These are phyloP conservation scores for Heliconius himera DNA, from an alignment of 1,140 invertebrate genomes.

Conservation along the genomic window DNA sequence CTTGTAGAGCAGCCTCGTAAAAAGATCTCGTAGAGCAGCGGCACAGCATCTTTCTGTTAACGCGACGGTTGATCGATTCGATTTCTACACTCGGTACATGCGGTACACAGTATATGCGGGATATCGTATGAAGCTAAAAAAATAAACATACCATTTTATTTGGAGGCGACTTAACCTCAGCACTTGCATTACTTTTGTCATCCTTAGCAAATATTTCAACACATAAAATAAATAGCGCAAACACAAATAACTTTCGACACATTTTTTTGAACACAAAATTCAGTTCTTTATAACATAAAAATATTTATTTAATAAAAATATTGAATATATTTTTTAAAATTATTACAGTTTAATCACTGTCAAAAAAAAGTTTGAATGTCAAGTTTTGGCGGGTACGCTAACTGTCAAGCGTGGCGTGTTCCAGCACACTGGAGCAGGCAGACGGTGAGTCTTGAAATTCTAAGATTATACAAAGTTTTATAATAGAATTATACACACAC, in stretches of 20 bases:
- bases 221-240: constrained; percentile 19
- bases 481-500: constrained; percentile 21
- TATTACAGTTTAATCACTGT: neutral
- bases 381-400: constrained; percentile 13
- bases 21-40: no score
- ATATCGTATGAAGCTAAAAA: neutral
- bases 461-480: constrained; percentile 6
- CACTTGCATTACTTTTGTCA: constrained; percentile 27
- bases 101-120: neutral
- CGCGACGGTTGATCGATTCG: neutral
- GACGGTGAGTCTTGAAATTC: neutral
- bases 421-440: constrained; percentile 18
- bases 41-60: neutral
- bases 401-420: constrained; percentile 15
- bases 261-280: constrained; percentile 1
- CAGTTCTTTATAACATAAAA: no score
- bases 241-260: constrained; percentile 3
- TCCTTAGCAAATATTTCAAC: constrained; percentile 23
- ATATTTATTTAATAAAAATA: constrained; percentile 5
- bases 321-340: constrained; percentile 15
- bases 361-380: neutral
- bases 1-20: no score
- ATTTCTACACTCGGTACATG: no score
- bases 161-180: constrained; percentile 16
- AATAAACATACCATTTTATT: constrained; percentile 21